A percentile compares a stretch with the other conserved stretches of the same genome.
Conservation (phyloP, 2,888 invertebrate species). For the Pachydiplax longipennis region DNA sequence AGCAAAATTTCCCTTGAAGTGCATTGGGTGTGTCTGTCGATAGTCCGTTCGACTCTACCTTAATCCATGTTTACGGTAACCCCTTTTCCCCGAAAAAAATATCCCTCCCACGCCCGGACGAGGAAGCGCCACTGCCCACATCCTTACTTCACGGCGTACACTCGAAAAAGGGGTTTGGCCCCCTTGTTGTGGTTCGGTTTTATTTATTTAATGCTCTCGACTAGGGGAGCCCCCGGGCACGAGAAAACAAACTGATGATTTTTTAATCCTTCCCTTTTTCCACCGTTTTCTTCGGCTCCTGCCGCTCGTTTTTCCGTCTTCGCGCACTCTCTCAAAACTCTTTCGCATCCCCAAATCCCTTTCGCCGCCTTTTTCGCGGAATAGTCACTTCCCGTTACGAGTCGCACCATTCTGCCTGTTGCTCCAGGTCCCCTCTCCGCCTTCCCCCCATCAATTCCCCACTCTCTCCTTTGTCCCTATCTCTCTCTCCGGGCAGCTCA, state of each 20-base stretch:
- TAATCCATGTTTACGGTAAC: conserved; percentile 23
- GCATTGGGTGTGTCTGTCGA: too few relatives aligned
- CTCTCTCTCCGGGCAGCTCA: background rate
- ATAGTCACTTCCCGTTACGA: background rate
- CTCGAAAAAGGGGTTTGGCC: background rate
- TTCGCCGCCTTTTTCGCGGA: background rate
- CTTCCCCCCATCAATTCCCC: background rate
- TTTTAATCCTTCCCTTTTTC: conserved; percentile 24
- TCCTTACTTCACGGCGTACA: background rate
- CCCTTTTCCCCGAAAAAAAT: background rate
- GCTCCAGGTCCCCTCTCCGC: conserved; percentile 37
- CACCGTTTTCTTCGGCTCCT: background rate
- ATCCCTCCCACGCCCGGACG: background rate
- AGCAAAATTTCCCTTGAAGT: too few relatives aligned
- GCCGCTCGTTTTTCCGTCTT: background rate
- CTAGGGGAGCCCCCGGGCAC: background rate
- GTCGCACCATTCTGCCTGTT: conserved; percentile 35
- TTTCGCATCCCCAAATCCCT: background rate
- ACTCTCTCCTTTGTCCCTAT: background rate
- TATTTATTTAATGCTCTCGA: conserved; percentile 37
- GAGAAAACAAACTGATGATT: conserved; percentile 40
- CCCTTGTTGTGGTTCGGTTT: conserved; percentile 20
- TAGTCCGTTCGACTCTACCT: background rate
- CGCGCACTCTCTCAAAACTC: background rate
- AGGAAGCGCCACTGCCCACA: background rate